Base-by-base conservation (phyloP, 2,888 invertebrate species). In the Heliothis peltigera region DNA sequence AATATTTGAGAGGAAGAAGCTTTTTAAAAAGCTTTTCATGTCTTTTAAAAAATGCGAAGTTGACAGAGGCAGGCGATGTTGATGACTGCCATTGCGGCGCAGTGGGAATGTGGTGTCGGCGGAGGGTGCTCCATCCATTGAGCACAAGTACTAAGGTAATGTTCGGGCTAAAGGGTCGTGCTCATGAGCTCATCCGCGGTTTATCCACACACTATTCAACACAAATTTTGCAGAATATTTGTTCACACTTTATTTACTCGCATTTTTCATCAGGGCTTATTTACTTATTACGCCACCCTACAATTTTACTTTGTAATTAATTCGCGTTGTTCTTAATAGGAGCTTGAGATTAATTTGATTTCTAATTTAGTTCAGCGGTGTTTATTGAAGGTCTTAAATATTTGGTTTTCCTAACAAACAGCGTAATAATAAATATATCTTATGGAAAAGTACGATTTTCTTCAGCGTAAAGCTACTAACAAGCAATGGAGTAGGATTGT, bases 151-250 rank as follows among this genome's bases (percentile, higher is more conserved):
- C 80, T 71, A 78, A 77, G 80, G 82, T 86, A 85, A 87, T 84
- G 85, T 83, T 84, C 79, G 75, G 67, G 67, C 59, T 70, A 79
- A 77, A 77, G 70, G 77, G 79, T 76, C 71, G 81, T 57, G 66
- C 70, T 78, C 72, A 70, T 80, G 78, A 70, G 72, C 79, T 81
- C 81, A 83, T 81, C 81, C 77, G 77, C 71, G 79, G 81, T 74
- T 85, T 70, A 72, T 69, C 73, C 75, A 72, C 79, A 75, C 72
- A 79, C 86, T 80, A 84, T 86, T 86, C 84, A 85, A 83, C 80
- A 81, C 82, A 84, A 89, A 89, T 88, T 87, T 86, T 75, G 82
- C 84, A 82, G 83, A 88, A 89, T 88, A 88, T 88, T 85, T 85
- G 62, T 67, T 72, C 60, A 81, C 80, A 75, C 62, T 68, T 81